Base-by-base conservation (phyloP, 2,113 vertebrate genomes). In the Nannobrachium achirus region DNA sequence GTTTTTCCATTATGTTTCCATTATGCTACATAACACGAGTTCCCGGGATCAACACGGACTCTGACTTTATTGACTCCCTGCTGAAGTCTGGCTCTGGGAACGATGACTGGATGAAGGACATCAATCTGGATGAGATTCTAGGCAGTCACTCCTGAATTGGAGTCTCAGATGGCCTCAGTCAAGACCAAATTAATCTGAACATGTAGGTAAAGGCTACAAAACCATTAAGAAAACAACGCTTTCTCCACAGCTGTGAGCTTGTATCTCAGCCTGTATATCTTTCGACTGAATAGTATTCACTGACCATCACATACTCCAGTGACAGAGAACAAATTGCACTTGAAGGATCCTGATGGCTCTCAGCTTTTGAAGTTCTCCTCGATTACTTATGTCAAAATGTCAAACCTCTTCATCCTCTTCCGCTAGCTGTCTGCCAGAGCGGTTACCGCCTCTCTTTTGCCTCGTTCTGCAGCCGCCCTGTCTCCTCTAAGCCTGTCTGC, bases 91-190 rank as follows among this genome's bases (percentile, higher is more conserved):
- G 97, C 73, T 95, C 96, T 62, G 95, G 95, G 63, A 98, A 95
- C 0, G 97, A 98, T 61, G 98, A 99, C 93, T 99, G 98, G 98
- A 99, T 99, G 96, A 97, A 97, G 92, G 98, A 98, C 80, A 98
- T 99, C 75, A 99, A 98, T 83, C 92, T 99, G 0, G 98, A 99
- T 75, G 97, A 99, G 87, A 99, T 99, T 89, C 90, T 99, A 77
- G 97, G 96, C 9, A 93, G 92, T 78, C 95, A 96, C 74, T 94
- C 94, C 0, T 99, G 90, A 89, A 62, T 66, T 66, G 50, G 25
- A 70, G 44, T 73, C 53, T 67, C 33, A 66, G 33, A 33, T 53
- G 14, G 18, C 48, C 58, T 57, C 13, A 10, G 13, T n/a, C n/a
- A n/a, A n/a, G n/a, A n/a, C n/a, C n/a, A n/a, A n/a, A n/a, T n/a